Evolutionary conservation across 2,888 invertebrate species (phyloP).

Genomic region (Hoplodrina blanda): DNA sequence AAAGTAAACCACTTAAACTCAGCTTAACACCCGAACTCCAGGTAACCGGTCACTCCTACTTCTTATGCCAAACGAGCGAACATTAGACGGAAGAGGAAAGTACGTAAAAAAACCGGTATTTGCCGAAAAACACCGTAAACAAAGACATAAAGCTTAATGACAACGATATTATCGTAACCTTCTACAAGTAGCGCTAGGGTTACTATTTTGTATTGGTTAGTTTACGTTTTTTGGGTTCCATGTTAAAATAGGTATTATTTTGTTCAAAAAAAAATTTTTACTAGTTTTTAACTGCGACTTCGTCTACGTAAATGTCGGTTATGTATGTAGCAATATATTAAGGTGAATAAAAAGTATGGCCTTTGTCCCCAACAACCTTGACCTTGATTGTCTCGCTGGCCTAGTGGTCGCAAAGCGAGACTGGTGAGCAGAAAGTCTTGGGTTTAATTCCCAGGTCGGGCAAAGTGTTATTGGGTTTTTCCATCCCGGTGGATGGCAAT

Average conservation of each 20-base stretch:
- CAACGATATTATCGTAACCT: conserved; percentile 62
- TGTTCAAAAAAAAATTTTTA: not conserved
- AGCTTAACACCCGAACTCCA: conserved; percentile 37
- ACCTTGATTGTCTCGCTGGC: no score
- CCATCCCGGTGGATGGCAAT: no score
- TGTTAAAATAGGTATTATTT: not conserved
- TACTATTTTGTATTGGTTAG: conserved; percentile 42
- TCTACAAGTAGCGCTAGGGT: conserved; percentile 53
- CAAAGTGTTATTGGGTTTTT: no score
- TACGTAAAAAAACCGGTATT: conserved; percentile 53
- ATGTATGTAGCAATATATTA: no score
- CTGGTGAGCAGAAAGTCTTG: no score
- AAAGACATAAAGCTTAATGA: conserved; percentile 73
- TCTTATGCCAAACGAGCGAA: conserved; percentile 32
- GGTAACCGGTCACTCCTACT: conserved; percentile 35
- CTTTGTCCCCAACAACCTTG: no score
- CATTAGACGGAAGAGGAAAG: conserved; percentile 41
- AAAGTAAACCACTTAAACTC: conserved; percentile 1
- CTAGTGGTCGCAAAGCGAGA: no score
- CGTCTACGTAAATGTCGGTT: no score
- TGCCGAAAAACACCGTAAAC: conserved; percentile 65
- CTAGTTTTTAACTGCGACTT: no score
- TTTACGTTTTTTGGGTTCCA: conserved; percentile 25
- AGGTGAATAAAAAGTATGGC: no score
- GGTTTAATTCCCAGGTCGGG: no score